Evolutionary conservation across 2,113 vertebrate genomes (phyloP).

Genomic region (Rhodinocichla rosea): DNA sequence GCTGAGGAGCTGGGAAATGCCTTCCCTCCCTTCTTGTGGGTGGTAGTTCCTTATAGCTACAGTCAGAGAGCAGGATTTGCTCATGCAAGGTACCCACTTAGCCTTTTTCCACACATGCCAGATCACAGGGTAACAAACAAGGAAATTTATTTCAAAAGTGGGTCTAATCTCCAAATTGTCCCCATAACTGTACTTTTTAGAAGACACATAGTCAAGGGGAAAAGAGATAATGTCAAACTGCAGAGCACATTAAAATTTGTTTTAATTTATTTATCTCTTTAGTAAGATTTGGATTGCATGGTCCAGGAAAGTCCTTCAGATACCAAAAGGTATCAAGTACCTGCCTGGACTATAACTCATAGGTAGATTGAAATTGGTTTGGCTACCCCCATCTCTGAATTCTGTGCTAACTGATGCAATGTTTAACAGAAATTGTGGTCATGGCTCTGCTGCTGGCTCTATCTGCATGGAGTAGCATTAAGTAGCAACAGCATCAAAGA

Average conservation of each 20-base stretch:
- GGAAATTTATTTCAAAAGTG: not conserved
- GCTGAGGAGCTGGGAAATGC: not conserved
- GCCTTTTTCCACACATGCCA: not conserved
- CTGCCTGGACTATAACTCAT: not conserved
- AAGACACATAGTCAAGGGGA: not conserved
- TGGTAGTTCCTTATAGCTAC: not conserved
- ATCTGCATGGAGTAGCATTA: not conserved
- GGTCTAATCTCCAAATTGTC: not conserved
- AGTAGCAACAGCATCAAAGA: not conserved
- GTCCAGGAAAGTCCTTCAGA: not conserved
- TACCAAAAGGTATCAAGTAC: not conserved
- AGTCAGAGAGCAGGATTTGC: not conserved
- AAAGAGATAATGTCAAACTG: not conserved
- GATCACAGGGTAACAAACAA: not conserved
- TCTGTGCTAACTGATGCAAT: not conserved
- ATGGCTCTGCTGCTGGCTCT: not conserved
- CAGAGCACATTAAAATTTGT: not conserved
- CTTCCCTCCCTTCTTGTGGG: not conserved
- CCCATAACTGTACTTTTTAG: not conserved
- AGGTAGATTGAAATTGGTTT: not conserved
- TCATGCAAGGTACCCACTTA: not conserved
- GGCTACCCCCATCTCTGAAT: not conserved
- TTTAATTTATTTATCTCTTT: not conserved
- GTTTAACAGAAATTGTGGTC: not conserved
- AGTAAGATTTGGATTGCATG: not conserved